Percentiles rank a stretch among this genome's conserved stretches.
Conservation (phyloP, 1,140 invertebrate genomes). For the Lordiphosa collinella region DNA sequence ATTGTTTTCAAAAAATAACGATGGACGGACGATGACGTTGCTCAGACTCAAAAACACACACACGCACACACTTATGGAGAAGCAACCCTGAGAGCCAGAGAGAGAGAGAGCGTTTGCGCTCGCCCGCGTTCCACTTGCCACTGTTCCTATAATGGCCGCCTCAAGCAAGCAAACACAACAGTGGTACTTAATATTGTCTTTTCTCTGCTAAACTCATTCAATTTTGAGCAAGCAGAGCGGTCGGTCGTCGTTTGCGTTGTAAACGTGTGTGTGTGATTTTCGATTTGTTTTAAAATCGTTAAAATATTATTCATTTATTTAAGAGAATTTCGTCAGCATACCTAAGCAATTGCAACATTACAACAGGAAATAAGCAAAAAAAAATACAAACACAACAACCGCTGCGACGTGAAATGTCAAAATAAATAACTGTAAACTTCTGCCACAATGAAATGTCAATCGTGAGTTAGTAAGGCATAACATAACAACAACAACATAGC, state of each 20-base stretch:
- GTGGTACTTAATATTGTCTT: conserved; percentile 3
- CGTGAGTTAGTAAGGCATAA: conserved; percentile 49
- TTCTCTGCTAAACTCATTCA: conserved; percentile 21
- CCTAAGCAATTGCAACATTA: conserved; percentile 24
- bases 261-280: conserved; percentile 35
- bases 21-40: conserved; percentile 47
- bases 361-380: conserved; percentile 20
- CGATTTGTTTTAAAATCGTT: conserved; percentile 74
- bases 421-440: conserved; percentile 43
- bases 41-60: conserved; percentile 12
- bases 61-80: neutral
- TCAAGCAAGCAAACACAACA: neutral
- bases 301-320: conserved; percentile 39
- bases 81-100: neutral
- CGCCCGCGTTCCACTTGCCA: too few relatives aligned
- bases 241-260: conserved; percentile 42
- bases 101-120: neutral
- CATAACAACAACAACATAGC: conserved; percentile 32
- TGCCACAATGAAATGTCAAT: conserved; percentile 47
- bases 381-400: conserved; percentile 3
- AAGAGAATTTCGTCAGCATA: conserved; percentile 49
- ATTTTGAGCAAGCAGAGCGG: conserved; percentile 48
- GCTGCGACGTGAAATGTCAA: conserved; percentile 44
- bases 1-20: conserved; percentile 57
- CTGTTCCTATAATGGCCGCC: too few relatives aligned